Conservation (phyloP, 2,888 invertebrate genomes). For the Polymixis lichenea region DNA sequence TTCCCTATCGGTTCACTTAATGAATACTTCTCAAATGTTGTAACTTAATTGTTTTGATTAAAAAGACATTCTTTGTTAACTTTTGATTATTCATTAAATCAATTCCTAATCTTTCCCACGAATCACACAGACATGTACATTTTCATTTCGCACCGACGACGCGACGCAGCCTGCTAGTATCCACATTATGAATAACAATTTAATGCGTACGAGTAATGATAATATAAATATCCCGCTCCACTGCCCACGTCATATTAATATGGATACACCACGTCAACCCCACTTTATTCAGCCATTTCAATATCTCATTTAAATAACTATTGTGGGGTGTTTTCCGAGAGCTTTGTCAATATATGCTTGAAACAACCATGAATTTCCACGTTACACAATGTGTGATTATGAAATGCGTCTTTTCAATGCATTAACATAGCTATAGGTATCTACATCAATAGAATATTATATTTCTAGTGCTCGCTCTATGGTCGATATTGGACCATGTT, state of each 20-base stretch:
- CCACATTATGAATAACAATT: slow-evolving; percentile 35
- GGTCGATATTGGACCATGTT: background rate
- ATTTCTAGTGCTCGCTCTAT: background rate
- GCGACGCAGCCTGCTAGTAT: slow-evolving; percentile 4
- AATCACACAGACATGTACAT: slow-evolving; percentile 1
- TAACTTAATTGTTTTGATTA: too few species aligned
- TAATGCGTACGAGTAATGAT: slow-evolving; percentile 34
- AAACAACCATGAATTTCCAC: slow-evolving; percentile 42
- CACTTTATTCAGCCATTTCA: slow-evolving; percentile 68
- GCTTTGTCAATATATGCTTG: slow-evolving; percentile 38
- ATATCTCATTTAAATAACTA: slow-evolving; percentile 78
- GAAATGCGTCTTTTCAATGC: background rate
- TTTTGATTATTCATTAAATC: too few species aligned
- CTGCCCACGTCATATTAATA: slow-evolving; percentile 71
- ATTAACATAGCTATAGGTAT: background rate
- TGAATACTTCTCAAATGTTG: too few species aligned
- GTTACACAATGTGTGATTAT: background rate
- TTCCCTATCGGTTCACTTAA: too few species aligned
- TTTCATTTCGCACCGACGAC: slow-evolving; percentile 7
- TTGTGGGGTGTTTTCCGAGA: slow-evolving; percentile 50
- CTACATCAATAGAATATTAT: background rate
- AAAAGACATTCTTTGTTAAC: too few species aligned
- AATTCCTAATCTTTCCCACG: background rate
- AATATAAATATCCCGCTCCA: slow-evolving; percentile 69
- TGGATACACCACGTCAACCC: slow-evolving; percentile 73